These are phyloP conservation scores for Passer montanus DNA, from an alignment of 2,113 vertebrate species.

Conservation along the genomic window DNA sequence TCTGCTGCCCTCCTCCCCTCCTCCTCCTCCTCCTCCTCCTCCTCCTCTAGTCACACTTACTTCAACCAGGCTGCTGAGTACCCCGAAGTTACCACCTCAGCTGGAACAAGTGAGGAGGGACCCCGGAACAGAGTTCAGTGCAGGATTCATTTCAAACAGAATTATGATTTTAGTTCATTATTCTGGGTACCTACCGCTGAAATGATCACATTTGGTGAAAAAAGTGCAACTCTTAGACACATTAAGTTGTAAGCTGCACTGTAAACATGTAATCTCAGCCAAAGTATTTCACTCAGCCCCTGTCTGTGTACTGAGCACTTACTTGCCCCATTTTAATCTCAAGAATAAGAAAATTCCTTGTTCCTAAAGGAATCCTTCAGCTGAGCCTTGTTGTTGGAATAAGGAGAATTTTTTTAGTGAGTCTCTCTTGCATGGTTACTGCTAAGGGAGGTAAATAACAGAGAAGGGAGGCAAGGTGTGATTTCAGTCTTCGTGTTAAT, in stretches of 20 bases:
- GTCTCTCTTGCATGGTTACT: neutral
- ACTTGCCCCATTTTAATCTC: neutral
- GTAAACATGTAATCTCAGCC: neutral
- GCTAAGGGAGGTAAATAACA: neutral
- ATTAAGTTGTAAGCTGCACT: neutral
- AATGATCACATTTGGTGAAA: neutral
- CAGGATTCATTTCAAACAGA: neutral
- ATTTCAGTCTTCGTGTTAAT: neutral
- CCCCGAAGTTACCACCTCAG: neutral
- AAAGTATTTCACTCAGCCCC: neutral
- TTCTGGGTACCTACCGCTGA: neutral
- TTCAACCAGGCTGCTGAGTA: neutral
- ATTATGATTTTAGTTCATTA: neutral
- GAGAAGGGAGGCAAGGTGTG: neutral
- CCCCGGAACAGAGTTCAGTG: neutral
- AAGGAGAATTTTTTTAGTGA: neutral
- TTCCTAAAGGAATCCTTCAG: neutral
- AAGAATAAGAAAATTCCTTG: neutral
- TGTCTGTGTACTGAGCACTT: neutral
- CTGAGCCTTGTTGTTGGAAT: neutral
- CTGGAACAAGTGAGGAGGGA: neutral
- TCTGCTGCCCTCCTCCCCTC: neutral
- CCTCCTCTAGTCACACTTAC: neutral
- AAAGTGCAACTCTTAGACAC: rapidly evolving
- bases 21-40: neutral